phyloP scores from a whole-genome alignment of 2,797 vertebrate genomes.

The Heliangelus exortis region DNA sequence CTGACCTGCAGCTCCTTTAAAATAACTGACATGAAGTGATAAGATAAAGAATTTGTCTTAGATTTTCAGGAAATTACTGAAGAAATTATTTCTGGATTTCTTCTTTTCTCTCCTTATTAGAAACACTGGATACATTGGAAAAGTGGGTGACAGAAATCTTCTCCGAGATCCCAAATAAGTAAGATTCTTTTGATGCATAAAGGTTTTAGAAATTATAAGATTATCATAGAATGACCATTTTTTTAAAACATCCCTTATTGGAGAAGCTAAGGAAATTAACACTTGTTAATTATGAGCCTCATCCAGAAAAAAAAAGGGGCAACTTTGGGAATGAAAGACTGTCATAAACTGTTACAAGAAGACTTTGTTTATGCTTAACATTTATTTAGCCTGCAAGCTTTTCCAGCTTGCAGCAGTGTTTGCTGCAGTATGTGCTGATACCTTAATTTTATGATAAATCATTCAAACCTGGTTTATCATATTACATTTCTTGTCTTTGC shows the following conservation, averaged over 20 bases:
- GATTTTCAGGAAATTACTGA: neutral
- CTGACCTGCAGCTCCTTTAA: neutral
- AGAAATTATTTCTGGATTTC: neutral
- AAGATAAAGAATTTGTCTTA: neutral
- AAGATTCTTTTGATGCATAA: slow-evolving; percentile 64
- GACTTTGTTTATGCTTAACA: neutral
- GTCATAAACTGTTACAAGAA: neutral
- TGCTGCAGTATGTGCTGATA: neutral
- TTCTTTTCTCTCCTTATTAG: slow-evolving; percentile 66
- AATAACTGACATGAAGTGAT: neutral
- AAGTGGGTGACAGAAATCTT: slow-evolving; percentile 95
- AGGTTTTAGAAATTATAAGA: neutral
- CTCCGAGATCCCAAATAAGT: slow-evolving; percentile 94
- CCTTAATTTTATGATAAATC: neutral
- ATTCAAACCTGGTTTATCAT: neutral
- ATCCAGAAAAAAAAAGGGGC: neutral
- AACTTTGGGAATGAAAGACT: neutral
- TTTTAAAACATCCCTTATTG: neutral
- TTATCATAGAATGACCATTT: neutral
- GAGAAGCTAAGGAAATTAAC: neutral
- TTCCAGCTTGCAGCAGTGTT: neutral
- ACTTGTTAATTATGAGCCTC: neutral
- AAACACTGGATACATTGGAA: slow-evolving; percentile 93
- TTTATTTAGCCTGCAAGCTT: neutral
- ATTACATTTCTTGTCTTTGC: neutral